These are phyloP conservation scores for Conchocele bisecta DNA, from an alignment of 2,888 invertebrate genomes.

Conservation along the genomic window DNA sequence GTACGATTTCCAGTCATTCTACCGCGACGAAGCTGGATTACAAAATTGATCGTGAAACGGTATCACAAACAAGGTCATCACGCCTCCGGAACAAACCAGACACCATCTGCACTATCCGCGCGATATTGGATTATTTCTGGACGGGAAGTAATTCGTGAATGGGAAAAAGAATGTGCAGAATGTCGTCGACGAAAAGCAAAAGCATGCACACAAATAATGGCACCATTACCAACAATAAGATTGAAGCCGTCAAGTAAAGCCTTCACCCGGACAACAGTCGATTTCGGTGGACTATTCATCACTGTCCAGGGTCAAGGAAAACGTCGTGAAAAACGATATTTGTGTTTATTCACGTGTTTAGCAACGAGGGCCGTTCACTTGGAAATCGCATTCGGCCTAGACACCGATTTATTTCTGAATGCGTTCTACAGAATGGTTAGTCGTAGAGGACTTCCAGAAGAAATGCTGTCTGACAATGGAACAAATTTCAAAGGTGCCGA, in stretches of 20 bases:
- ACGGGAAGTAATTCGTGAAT: no score
- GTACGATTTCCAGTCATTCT: constrained; percentile 42
- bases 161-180: no score
- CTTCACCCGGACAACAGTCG: constrained; percentile 25
- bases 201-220: constrained; percentile 36
- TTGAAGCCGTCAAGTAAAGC: constrained; percentile 18
- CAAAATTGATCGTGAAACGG: constrained; percentile 41
- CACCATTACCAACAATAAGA: constrained; percentile 32
- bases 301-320: constrained; percentile 47
- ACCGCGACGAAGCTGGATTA: constrained; percentile 35
- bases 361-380: no score
- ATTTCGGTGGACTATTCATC: constrained; percentile 40
- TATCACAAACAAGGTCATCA: constrained; percentile 38
- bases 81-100: no score
- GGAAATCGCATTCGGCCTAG: no score
- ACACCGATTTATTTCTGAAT: constrained; percentile 49
- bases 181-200: no score
- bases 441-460: constrained; percentile 38
- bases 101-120: no score
- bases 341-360: constrained; percentile 58
- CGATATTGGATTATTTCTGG: no score
- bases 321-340: constrained; percentile 38
- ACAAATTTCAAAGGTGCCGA: no score
- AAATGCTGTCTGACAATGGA: constrained; percentile 48
- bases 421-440: constrained; percentile 37